A percentile compares a stretch with the other conserved stretches of the same genome.
Evolutionary conservation across 2,113 vertebrate genomes (phyloP).

Genomic region (Eudyptes chrysolophus): DNA sequence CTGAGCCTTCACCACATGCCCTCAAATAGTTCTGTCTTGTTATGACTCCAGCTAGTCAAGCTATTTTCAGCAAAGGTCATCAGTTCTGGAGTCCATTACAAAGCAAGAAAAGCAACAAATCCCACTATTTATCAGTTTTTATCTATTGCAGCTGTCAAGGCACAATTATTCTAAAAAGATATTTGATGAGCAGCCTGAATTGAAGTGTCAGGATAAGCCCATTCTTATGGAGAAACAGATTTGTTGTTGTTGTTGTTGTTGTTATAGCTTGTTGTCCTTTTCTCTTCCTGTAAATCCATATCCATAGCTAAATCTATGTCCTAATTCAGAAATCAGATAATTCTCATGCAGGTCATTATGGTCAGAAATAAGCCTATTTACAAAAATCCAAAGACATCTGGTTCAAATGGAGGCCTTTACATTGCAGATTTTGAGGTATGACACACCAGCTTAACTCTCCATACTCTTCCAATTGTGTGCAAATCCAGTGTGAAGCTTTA

Average conservation of each 20-base stretch:
- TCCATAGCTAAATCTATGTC: neutral
- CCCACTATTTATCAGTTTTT: neutral
- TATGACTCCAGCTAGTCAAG: neutral
- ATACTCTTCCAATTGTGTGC: neutral
- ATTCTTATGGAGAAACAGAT: neutral
- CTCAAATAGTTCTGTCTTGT: slow-evolving; percentile 20
- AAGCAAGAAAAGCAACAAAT: neutral
- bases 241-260: neutral
- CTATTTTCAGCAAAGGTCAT: slow-evolving; percentile 47
- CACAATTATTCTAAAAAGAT: neutral
- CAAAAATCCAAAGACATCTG: neutral
- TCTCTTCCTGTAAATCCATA: neutral
- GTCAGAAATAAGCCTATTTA: neutral
- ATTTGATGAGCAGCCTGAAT: neutral
- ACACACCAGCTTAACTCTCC: neutral
- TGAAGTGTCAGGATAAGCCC: neutral
- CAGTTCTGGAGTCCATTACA: neutral
- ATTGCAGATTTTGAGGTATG: neutral
- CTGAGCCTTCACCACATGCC: neutral
- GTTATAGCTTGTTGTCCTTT: neutral
- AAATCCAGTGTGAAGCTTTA: neutral
- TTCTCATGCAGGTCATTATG: neutral
- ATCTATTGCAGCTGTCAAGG: neutral
- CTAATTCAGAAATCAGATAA: neutral
- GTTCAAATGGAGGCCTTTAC: neutral